Percentiles rank a stretch among this genome's conserved stretches.
Evolutionary conservation across 1,140 invertebrate genomes (phyloP).

Genomic region (Trinorchestia longiramus): DNA sequence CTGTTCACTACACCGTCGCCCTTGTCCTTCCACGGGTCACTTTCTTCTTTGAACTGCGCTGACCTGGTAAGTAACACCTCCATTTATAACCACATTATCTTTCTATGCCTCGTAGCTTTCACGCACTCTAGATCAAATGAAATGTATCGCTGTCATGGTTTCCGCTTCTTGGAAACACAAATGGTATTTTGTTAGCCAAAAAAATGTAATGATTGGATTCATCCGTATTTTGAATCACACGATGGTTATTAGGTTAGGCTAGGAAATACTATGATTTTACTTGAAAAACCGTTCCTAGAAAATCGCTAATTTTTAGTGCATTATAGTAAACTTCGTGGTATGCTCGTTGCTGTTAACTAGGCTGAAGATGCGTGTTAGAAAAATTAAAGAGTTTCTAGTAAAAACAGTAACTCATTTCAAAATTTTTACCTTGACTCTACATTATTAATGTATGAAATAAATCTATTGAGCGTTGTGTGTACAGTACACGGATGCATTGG

Average conservation of each 20-base stretch:
- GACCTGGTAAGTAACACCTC: constrained; percentile 53
- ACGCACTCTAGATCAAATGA: background rate
- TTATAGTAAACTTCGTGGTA: background rate
- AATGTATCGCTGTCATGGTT: background rate
- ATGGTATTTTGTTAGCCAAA: background rate
- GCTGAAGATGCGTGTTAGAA: background rate
- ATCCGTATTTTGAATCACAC: background rate
- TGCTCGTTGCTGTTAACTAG: no score
- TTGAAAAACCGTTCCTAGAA: background rate
- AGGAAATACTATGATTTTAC: background rate
- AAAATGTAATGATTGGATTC: background rate
- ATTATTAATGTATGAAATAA: background rate
- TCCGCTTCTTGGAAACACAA: background rate
- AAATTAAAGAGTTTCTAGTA: background rate
- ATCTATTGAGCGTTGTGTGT: no score
- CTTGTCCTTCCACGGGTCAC: constrained; percentile 96
- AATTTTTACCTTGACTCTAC: background rate
- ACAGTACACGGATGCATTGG: no score
- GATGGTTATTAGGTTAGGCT: background rate
- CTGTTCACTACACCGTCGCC: constrained; percentile 98
- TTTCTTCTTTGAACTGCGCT: constrained; percentile 94
- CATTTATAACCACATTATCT: background rate
- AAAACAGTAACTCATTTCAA: background rate
- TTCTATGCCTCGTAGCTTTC: background rate
- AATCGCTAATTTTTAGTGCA: background rate